Conservation (phyloP, 2,797 vertebrate species). For the Acrossocheilus fasciatus region DNA sequence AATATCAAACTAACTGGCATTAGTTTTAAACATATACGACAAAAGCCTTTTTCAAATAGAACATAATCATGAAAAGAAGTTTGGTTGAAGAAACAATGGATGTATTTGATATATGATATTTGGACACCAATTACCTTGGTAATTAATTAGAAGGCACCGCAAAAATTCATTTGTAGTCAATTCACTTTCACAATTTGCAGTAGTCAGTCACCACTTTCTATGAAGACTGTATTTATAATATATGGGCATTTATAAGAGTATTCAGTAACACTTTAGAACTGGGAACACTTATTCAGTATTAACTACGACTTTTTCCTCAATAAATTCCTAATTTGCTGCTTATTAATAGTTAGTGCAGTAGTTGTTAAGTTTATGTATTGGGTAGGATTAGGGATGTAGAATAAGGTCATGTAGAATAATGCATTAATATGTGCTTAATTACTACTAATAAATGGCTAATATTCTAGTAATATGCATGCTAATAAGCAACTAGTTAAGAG, state of each 20-base stretch:
- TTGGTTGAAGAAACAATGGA: background rate
- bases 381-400: too few species aligned
- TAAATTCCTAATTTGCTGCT: too few species aligned
- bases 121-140: background rate
- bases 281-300: too few species aligned
- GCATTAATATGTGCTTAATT: too few species aligned
- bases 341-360: too few species aligned
- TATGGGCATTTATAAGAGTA: background rate
- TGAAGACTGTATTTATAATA: slow-evolving; percentile 1
- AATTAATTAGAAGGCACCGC: background rate
- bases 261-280: too few species aligned
- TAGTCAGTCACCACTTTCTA: background rate
- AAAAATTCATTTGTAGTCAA: background rate
- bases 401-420: too few species aligned
- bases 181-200: background rate
- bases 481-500: too few species aligned
- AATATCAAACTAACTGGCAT: background rate
- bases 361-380: too few species aligned
- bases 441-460: too few species aligned
- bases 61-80: background rate
- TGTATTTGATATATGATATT: background rate
- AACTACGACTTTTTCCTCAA: too few species aligned
- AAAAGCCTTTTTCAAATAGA: background rate
- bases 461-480: too few species aligned
- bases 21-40: background rate